These are phyloP conservation scores for Troides oblongomaculatus DNA, from an alignment of 2,888 invertebrate species.

Conservation along the genomic window DNA sequence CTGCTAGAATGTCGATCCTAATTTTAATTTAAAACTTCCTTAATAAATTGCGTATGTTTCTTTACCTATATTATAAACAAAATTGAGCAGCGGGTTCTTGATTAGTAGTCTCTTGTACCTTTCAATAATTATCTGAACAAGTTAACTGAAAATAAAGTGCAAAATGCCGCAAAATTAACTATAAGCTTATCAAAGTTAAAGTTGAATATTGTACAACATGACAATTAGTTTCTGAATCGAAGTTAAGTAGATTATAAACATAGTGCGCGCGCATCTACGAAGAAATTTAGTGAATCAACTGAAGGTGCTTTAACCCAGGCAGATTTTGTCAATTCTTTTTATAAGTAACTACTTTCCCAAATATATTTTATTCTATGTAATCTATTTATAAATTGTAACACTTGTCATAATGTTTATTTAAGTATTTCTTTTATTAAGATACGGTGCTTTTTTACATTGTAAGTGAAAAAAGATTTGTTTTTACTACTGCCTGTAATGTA, in stretches of 20 bases:
- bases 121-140: too few species aligned
- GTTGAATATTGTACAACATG: background rate
- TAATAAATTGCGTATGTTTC: too few species aligned
- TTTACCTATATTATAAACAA: too few species aligned
- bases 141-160: too few species aligned
- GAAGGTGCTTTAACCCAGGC: background rate
- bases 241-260: constrained; percentile 3
- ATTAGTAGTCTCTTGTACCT: too few species aligned
- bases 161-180: background rate
- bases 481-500: too few species aligned
- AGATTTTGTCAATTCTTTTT: background rate
- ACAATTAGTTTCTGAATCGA: background rate
- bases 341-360: background rate
- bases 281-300: background rate
- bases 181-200: background rate
- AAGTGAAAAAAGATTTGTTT: background rate
- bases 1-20: too few species aligned
- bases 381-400: background rate
- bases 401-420: background rate
- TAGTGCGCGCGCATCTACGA: constrained; percentile 6
- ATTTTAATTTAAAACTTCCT: too few species aligned
- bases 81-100: too few species aligned
- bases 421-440: background rate
- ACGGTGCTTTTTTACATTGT: background rate
- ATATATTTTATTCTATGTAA: background rate